phyloP scores from a whole-genome alignment of 2,888 invertebrate genomes.

The Uropetala carovei region DNA sequence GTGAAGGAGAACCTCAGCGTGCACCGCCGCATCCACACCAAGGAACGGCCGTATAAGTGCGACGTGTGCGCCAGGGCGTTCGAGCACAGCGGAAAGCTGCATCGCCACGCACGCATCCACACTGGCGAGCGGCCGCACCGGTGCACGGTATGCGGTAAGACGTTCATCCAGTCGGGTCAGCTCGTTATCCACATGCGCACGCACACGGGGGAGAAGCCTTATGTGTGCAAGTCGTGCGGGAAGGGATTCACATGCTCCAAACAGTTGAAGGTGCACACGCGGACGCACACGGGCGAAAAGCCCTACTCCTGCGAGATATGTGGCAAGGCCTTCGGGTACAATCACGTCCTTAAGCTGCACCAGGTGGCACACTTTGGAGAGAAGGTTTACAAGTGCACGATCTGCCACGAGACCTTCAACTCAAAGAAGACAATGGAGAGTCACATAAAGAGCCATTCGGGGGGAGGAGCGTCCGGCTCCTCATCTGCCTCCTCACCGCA shows the following conservation, averaged over 20 bases:
- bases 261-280: slow-evolving; percentile 92
- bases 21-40: slow-evolving; percentile 91
- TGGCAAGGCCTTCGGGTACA: slow-evolving; percentile 93
- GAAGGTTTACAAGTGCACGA: slow-evolving; percentile 94
- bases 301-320: slow-evolving; percentile 95
- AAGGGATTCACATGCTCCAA: slow-evolving; percentile 96
- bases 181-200: slow-evolving; percentile 93
- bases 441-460: slow-evolving; percentile 88
- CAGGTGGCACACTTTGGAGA: slow-evolving; percentile 94
- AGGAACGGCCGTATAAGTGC: slow-evolving; percentile 93
- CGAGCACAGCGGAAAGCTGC: slow-evolving; percentile 93
- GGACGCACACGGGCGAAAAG: slow-evolving; percentile 94
- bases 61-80: slow-evolving; percentile 92
- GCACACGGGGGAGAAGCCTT: slow-evolving; percentile 81
- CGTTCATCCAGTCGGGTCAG: slow-evolving; percentile 94
- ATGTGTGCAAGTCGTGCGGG: slow-evolving; percentile 82
- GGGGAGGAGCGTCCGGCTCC: slow-evolving; percentile 71
- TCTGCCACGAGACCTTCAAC: slow-evolving; percentile 93
- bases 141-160: slow-evolving; percentile 91
- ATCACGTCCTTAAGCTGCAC: slow-evolving; percentile 92
- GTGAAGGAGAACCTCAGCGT: slow-evolving; percentile 95
- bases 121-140: slow-evolving; percentile 94
- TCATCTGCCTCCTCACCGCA: slow-evolving; percentile 72
- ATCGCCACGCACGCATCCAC: slow-evolving; percentile 93
- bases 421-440: slow-evolving; percentile 94